Percentiles rank a stretch among this genome's conserved stretches.
phyloP scores from a whole-genome alignment of 2,888 invertebrate genomes.

The Pyrrhosoma nymphula region DNA sequence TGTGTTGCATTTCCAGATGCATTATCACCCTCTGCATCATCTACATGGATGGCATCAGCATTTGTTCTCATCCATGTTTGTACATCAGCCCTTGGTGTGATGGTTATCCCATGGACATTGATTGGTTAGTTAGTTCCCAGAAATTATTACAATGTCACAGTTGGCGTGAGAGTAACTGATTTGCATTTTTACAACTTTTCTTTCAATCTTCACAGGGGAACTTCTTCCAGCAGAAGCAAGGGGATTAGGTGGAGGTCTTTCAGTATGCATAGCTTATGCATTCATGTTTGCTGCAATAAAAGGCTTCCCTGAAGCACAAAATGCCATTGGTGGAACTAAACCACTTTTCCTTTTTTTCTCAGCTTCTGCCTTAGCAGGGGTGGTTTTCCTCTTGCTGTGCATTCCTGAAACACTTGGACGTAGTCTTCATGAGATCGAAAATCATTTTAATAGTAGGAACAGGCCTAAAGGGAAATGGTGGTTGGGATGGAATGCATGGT shows the following conservation, averaged over 20 bases:
- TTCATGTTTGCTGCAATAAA: constrained; percentile 81
- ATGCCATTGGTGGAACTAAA: constrained; percentile 76
- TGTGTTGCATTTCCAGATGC: neutral
- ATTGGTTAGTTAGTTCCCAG: constrained; percentile 75
- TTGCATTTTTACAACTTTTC: neutral
- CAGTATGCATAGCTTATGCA: constrained; percentile 80
- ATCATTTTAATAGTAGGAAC: constrained; percentile 75
- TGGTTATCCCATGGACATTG: constrained; percentile 82
- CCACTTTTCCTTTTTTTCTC: constrained; percentile 79
- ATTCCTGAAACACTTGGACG: constrained; percentile 82
- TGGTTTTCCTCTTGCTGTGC: constrained; percentile 78
- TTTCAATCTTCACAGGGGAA: constrained; percentile 74
- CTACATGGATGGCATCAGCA: constrained; percentile 78
- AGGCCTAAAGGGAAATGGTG: constrained; percentile 25
- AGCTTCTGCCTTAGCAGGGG: constrained; percentile 77
- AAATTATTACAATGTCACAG: neutral
- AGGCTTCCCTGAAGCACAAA: constrained; percentile 78
- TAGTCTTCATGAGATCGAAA: constrained; percentile 80
- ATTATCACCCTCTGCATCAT: constrained; percentile 72
- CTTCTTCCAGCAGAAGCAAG: constrained; percentile 80
- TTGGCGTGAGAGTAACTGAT: neutral
- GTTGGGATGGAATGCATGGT: constrained; percentile 50
- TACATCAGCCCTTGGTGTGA: constrained; percentile 80
- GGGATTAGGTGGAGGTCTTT: constrained; percentile 79
- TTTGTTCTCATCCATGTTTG: constrained; percentile 72